phyloP scores from a whole-genome alignment of 2,888 invertebrate genomes.

The Portevinia maculata region DNA sequence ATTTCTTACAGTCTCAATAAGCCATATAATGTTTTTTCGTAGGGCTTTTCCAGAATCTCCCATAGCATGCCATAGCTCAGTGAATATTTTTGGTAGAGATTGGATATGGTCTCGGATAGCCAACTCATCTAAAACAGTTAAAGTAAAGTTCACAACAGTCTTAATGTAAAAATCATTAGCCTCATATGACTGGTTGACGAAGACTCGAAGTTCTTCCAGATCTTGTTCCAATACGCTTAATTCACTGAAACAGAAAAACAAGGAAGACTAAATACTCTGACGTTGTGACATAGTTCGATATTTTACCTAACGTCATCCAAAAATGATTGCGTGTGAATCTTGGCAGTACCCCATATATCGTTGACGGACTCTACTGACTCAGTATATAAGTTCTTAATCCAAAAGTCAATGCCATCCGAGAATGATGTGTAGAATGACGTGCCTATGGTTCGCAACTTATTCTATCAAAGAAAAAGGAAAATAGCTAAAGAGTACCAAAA shows the following conservation, averaged over 20 bases:
- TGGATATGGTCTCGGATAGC: constrained; percentile 90
- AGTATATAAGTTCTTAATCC: constrained; percentile 87
- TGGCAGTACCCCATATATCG: constrained; percentile 90
- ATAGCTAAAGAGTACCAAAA: neutral
- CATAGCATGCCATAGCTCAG: constrained; percentile 93
- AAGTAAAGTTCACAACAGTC: constrained; percentile 88
- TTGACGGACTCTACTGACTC: constrained; percentile 88
- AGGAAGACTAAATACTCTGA: neutral
- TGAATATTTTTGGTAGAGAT: constrained; percentile 90
- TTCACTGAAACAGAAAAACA: constrained; percentile 77
- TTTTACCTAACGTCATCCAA: constrained; percentile 87
- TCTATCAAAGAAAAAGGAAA: constrained; percentile 77
- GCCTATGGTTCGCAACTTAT: constrained; percentile 82
- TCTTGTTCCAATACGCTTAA: constrained; percentile 88
- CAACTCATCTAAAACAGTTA: constrained; percentile 90
- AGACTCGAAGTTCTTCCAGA: constrained; percentile 85
- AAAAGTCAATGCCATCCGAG: constrained; percentile 85
- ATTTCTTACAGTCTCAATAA: constrained; percentile 86
- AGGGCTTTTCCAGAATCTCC: constrained; percentile 92
- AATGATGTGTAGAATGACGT: constrained; percentile 84
- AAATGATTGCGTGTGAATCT: constrained; percentile 87
- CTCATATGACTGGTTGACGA: constrained; percentile 90
- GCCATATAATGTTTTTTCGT: constrained; percentile 89
- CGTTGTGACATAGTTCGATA: neutral
- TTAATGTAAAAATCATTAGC: constrained; percentile 93